Conservation (phyloP, 2,113 vertebrate species). For the Urocolius indicus region DNA sequence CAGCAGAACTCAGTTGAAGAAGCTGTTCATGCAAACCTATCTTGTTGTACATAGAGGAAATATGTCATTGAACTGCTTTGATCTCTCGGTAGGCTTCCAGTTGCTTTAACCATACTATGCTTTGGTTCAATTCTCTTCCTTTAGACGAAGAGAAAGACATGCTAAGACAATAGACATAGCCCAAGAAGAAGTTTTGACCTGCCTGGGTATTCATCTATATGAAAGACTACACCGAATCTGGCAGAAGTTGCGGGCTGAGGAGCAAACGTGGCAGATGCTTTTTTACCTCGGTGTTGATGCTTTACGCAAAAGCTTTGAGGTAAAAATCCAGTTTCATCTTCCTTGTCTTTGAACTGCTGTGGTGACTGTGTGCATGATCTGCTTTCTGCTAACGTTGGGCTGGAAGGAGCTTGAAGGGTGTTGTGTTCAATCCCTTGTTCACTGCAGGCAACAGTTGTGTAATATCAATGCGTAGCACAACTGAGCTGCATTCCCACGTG, state of each 20-base stretch:
- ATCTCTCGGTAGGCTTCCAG: not conserved
- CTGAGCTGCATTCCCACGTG: not conserved
- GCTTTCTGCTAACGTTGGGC: not conserved
- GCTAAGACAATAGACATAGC: slow-evolving; percentile 98
- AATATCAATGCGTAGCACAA: not conserved
- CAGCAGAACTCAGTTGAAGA: not conserved
- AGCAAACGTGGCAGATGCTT: slow-evolving; percentile 97
- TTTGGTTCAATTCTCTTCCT: slow-evolving; percentile 2
- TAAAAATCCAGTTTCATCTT: slow-evolving; percentile 13
- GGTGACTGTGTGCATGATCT: not conserved
- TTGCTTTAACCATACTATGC: not conserved
- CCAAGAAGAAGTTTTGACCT: slow-evolving; percentile 97
- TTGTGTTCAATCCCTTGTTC: not conserved
- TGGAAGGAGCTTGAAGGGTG: not conserved
- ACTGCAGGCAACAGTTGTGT: not conserved
- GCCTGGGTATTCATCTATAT: slow-evolving; percentile 95
- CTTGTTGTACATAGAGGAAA: not conserved
- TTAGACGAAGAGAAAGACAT: slow-evolving; percentile 92
- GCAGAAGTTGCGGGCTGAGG: slow-evolving; percentile 95
- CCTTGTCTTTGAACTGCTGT: not conserved
- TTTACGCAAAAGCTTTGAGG: slow-evolving; percentile 96
- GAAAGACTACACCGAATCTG: slow-evolving; percentile 95
- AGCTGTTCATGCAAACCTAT: slow-evolving; percentile 13
- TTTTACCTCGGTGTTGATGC: slow-evolving; percentile 95
- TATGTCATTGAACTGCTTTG: not conserved